Base-by-base conservation (phyloP, 2,797 vertebrate genomes). In the Uromys caudimaculatus region DNA sequence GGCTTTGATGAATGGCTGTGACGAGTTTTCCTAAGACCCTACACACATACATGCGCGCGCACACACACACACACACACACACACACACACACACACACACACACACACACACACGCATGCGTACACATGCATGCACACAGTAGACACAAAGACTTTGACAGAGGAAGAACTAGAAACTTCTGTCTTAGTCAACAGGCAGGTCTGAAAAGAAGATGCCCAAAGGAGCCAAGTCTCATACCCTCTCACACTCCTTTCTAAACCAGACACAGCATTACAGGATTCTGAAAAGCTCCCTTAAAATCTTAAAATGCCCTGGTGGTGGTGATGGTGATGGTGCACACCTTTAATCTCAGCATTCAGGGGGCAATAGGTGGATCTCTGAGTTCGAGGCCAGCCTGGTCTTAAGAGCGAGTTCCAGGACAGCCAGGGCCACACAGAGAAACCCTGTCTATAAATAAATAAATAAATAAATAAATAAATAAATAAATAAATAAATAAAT, bases 251-350 rank as follows among this genome's bases (percentile, higher is more conserved):
- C 41, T 56, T 73, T 93, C 47, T 90, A 90, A 81, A 56, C 54
- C 41, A 93, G 78, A 86, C 27, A 75, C 50, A 58, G 50, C 56
- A 17, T 83, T 52, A 94, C 19, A 71, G 35, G 58, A 64, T 47
- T 58, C 79, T 44, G 0, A 78, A 93, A 95, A 92, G 52, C 38
- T 35, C 88, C 67, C 73, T 87, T 89, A 93, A 67, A 94, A 54
- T 84, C 14, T 19, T 47, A 64, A 64, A 85, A 85, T 64, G 29
- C 29, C 47, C 19, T n/a, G 16, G 35, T 8, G 35, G 58, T 60
- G 35, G 7, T 69, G 35, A 2, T 79, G 50, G 17, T 12, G 4
- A 2, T 79, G 50, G 17, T 12, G 4, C 77, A 56, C 32, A n/a
- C 50, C 50, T 54, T 35, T n/a, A 54, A 56, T 79, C 32, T 32